phyloP scores from a whole-genome alignment of 1,140 invertebrate species.

The Aphaenogaster rudis region DNA sequence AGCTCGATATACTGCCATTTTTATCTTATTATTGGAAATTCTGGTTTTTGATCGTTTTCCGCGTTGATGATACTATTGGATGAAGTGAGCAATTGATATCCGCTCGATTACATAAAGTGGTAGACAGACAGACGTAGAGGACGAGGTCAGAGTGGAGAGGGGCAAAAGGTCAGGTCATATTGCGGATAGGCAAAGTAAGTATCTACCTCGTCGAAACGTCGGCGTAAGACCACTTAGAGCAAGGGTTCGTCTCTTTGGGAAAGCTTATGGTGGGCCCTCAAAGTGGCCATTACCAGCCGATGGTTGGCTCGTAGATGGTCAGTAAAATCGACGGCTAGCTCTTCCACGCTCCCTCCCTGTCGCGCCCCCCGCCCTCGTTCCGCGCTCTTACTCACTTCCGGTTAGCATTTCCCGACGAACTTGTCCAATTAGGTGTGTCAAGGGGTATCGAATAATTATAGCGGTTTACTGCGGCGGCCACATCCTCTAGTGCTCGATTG shows the following conservation, averaged over 20 bases:
- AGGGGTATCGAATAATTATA: constrained; percentile 77
- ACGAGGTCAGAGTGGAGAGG: constrained; percentile 21
- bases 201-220: constrained; percentile 78
- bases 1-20: background rate
- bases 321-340: constrained; percentile 76
- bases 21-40: background rate
- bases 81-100: constrained; percentile 75
- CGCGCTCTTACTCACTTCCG: constrained; percentile 73
- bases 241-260: constrained; percentile 80
- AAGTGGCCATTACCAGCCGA: constrained; percentile 85
- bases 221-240: constrained; percentile 82
- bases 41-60: background rate
- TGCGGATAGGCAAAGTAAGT: constrained; percentile 81
- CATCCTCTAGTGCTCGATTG: constrained; percentile 45
- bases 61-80: background rate
- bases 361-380: constrained; percentile 33
- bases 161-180: constrained; percentile 78
- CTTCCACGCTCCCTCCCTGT: constrained; percentile 35
- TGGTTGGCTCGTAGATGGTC: constrained; percentile 75
- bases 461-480: constrained; percentile 65
- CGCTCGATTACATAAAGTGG: constrained; percentile 73
- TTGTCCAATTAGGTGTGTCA: constrained; percentile 82
- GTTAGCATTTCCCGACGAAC: constrained; percentile 74
- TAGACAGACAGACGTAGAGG: constrained; percentile 13
- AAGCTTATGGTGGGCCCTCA: constrained; percentile 83